Evolutionary conservation across 2,888 invertebrate genomes (phyloP), one percentile per base, ranked within the genome.

Genomic region (Cylloceria caligata): DNA sequence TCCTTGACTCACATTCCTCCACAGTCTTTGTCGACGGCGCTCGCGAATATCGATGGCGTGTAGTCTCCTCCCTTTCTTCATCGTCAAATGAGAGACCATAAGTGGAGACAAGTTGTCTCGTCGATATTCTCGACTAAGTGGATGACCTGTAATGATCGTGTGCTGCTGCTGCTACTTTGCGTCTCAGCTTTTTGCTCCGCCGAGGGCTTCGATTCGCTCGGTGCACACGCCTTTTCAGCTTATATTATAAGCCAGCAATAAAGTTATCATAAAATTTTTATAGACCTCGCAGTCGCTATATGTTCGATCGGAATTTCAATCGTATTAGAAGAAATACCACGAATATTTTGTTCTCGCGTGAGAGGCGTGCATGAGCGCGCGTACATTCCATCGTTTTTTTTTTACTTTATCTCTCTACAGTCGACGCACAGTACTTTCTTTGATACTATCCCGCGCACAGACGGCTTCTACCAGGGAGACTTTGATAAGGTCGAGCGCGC

Each of bases 291-390:
- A 42, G 24, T 55, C 49, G 19, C 27, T n/a, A 24, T 36, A 30
- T 34, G 16, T 81, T 74, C 42, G 77, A 73, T 81, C 65, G 74
- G 77, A 69, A 81, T 81, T 81, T 74, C 34, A 64, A 47, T 74
- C 39, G 57, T 64, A 74, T 49, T 34, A 19, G 42, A 39, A 52
- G 39, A 47, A 74, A 77, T 78, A 78, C 81, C 57, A 36, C 30
- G 73, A 77, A 78, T 81, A 77, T 62, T 77, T 69, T 11, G 11
- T 21, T 67, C 39, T 55, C 19, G 68, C n/a, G 39, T 60, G 60
- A 16, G 60, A 47, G 16, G 16, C n/a, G 45, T 45, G 21, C n/a
- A 36, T 65, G 19, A 39, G 11, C 13, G 49, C 47, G 42, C 65
- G 30, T 52, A 19, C 24, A 36, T 42, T 60, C 60, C 9, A 13